Base-by-base conservation (phyloP, 2,888 invertebrate species). In the Tribolium freemani region DNA sequence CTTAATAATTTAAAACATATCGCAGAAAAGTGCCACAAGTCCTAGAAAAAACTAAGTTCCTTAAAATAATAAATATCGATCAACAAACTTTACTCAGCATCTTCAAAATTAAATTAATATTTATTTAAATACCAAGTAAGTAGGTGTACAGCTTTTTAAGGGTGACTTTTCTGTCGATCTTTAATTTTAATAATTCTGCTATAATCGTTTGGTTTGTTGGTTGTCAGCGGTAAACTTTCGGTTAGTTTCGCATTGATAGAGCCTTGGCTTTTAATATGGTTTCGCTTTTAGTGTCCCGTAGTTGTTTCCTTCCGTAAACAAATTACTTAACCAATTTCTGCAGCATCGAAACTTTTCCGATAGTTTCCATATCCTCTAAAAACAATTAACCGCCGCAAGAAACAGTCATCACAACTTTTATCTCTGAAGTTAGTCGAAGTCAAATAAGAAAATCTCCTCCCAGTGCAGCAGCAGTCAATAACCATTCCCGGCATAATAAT, bases 401-500 rank as follows among this genome's bases (percentile, higher is more conserved):
- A 38, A 9, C 38, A 8, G 9, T 38, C 38, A 38, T 38, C 38
- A n/a, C 38, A 38, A 38, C 38, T 38, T 38, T 38, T 38, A 26
- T 26, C 26, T 38, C 4, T 3, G 2, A 50, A 51, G 21, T 51
- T 48, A 8, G 6, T 48, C 10, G 6, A 9, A 6, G 16, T 11
- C n/a, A n/a, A 16, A 16, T 16, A 11, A 48, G 11, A 51, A 51
- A 51, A n/a, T 51, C 16, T 2, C 1, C 9, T 38, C 38, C 38
- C 8, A 38, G 38, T 38, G 38, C 20, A 51, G 51, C 20, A 51
- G 51, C 20, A 51, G 51, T 51, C 38, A 51, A 51, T 21, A 51
- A 51, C 21, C 51, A 50, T 66, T 58, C 16, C 51, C 9, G 13
- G 64, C 63, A 51, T 71, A 46, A 64, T 71, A 71, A 71, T 71